phyloP scores from a whole-genome alignment of 2,113 vertebrate species.

The Colinus virginianus region DNA sequence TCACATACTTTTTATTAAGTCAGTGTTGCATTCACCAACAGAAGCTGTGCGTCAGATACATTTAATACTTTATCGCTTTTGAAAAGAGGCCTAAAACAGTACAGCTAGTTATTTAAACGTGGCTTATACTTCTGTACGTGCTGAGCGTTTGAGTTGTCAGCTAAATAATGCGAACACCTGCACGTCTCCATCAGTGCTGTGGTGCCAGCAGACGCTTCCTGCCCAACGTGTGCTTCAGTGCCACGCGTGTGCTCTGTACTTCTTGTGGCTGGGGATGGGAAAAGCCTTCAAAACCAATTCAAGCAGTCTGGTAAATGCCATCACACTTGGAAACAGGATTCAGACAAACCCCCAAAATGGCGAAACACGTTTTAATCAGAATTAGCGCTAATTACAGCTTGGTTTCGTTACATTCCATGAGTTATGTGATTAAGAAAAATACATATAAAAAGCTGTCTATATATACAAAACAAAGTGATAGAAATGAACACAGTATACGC shows the following conservation, averaged over 20 bases:
- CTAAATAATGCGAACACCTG: background rate
- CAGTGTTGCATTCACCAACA: constrained; percentile 54
- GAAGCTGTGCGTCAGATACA: constrained; percentile 38
- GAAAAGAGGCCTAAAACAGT: constrained; percentile 62
- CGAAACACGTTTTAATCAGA: constrained; percentile 6
- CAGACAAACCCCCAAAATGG: constrained; percentile 37
- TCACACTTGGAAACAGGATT: constrained; percentile 71
- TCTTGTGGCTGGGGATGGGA: background rate
- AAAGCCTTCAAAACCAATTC: background rate
- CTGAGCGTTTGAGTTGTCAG: background rate
- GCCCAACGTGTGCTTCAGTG: background rate
- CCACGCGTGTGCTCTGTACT: background rate
- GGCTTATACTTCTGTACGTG: background rate
- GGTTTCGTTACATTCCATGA: background rate
- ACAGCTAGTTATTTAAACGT: constrained; percentile 42
- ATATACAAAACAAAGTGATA: constrained; percentile 70
- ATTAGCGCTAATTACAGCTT: background rate
- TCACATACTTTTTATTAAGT: constrained; percentile 70
- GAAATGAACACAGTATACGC: constrained; percentile 60
- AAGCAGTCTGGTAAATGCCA: constrained; percentile 70
- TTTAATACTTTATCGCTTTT: constrained; percentile 41
- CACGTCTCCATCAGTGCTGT: background rate
- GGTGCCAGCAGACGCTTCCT: background rate
- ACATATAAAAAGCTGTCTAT: constrained; percentile 39
- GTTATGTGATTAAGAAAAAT: constrained; percentile 57